Conservation (phyloP, 2,888 invertebrate genomes). For the Drosophila melanosoma region DNA sequence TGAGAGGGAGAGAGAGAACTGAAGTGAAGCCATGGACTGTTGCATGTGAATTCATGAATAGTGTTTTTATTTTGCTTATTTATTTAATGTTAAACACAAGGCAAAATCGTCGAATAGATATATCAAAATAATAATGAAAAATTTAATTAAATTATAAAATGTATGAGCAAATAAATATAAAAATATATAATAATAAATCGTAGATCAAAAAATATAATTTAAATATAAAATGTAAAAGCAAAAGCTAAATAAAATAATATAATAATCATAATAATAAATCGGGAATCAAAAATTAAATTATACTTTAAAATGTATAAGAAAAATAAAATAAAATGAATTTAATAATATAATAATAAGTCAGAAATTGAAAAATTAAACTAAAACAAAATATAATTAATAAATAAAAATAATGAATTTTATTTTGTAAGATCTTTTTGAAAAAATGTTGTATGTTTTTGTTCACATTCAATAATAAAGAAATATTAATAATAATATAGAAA, state of each 20-base stretch:
- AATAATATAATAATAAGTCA: background rate
- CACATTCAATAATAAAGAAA: background rate
- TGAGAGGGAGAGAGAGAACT: background rate
- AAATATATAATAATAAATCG: no score
- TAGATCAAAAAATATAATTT: no score
- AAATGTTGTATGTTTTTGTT: background rate
- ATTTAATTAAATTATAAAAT: no score
- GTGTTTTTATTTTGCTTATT: background rate
- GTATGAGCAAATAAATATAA: no score
- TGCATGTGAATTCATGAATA: slow-evolving; percentile 12
- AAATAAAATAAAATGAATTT: no score
- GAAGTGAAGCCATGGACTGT: slow-evolving; percentile 3
- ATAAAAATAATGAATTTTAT: background rate
- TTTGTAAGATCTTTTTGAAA: background rate
- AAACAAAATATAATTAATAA: background rate
- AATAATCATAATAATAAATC: no score
- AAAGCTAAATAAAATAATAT: no score
- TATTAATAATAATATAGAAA: background rate
- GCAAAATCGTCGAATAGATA: background rate
- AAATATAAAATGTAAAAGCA: no score
- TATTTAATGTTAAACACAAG: background rate
- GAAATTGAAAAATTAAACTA: background rate
- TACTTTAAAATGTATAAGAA: no score
- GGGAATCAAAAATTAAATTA: no score
- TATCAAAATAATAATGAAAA: no score